phyloP scores from a whole-genome alignment of 2,888 invertebrate genomes.

The Agapetus fuscipes region DNA sequence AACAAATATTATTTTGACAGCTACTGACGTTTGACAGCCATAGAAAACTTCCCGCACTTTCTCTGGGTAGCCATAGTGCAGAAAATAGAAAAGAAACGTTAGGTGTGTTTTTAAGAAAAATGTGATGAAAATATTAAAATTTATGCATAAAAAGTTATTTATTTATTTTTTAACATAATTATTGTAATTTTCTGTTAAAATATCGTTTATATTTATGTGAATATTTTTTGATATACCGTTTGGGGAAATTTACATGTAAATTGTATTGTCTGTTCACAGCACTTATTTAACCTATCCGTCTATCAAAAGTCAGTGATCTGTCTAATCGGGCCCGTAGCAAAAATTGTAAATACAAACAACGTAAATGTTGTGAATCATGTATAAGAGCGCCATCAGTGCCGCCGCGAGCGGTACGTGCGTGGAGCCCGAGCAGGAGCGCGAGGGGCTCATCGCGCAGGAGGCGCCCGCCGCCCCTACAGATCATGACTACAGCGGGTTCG shows the following conservation, averaged over 20 bases:
- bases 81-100: not conserved
- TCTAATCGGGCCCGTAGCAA: constrained; percentile 8
- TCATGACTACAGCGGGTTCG: constrained; percentile 72
- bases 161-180: too few relatives aligned
- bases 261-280: too few relatives aligned
- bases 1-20: not conserved
- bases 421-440: constrained; percentile 30
- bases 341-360: constrained; percentile 16
- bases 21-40: constrained; percentile 5
- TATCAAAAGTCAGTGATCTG: constrained; percentile 11
- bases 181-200: too few relatives aligned
- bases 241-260: too few relatives aligned
- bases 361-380: constrained; percentile 19
- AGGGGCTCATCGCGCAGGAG: constrained; percentile 51
- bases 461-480: constrained; percentile 51
- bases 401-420: constrained; percentile 17
- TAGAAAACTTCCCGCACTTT: not conserved
- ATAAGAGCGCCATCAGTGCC: constrained; percentile 18
- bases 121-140: too few relatives aligned
- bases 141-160: too few relatives aligned
- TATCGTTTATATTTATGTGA: too few relatives aligned
- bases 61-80: not conserved
- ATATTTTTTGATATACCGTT: too few relatives aligned
- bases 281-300: constrained; percentile 13
- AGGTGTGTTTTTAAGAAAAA: too few relatives aligned